Conservation (phyloP, 64 coral and sea anemone genomes). For the Anthopleura sola region DNA sequence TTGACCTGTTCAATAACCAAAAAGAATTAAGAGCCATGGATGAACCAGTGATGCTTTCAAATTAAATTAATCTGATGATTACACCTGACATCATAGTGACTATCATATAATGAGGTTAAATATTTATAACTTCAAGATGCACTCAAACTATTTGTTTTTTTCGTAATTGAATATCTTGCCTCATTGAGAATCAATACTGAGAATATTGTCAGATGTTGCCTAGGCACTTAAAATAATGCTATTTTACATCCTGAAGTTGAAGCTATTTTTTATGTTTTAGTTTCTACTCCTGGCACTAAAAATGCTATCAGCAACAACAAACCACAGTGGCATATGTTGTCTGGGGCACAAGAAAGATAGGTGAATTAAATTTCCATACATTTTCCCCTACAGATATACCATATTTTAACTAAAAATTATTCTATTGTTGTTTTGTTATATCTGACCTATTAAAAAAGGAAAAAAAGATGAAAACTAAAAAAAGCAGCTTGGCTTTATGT, state of each 20-base stretch:
- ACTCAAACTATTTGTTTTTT: too few species aligned
- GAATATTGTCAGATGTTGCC: too few species aligned
- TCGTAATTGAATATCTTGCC: too few species aligned
- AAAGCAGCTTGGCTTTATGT: not conserved
- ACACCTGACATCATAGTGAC: too few species aligned
- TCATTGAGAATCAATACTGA: too few species aligned
- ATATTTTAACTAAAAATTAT: not conserved
- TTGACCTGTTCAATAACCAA: too few species aligned
- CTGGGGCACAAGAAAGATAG: not conserved
- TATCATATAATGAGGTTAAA: too few species aligned
- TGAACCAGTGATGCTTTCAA: not conserved
- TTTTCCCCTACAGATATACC: too few species aligned
- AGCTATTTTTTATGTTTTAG: not conserved
- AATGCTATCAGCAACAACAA: not conserved
- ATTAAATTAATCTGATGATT: too few species aligned
- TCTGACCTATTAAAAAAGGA: not conserved
- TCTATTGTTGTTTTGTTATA: not conserved
- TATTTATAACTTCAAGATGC: too few species aligned
- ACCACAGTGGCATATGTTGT: constrained; percentile 4
- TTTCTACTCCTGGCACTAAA: not conserved
- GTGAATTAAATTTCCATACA: not conserved
- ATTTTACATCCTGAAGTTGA: not conserved
- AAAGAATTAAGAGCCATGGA: not conserved
- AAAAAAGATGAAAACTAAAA: not conserved
- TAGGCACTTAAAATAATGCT: too few species aligned